These are phyloP conservation scores for Nemapogon koenigi DNA, from an alignment of 2,888 invertebrate genomes.

Conservation along the genomic window DNA sequence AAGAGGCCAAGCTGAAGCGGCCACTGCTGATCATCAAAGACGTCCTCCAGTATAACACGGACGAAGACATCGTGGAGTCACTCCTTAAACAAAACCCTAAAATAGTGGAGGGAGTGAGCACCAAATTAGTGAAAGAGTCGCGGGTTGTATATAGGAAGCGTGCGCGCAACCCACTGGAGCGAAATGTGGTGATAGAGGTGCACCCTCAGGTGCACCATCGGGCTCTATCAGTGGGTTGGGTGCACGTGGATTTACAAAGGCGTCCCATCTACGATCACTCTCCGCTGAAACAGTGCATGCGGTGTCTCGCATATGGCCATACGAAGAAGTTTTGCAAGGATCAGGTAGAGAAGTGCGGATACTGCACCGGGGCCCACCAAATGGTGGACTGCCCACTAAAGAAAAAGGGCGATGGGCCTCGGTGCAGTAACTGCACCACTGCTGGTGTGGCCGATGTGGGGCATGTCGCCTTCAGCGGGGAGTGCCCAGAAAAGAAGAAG, in stretches of 20 bases:
- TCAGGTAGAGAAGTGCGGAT: conserved; percentile 6
- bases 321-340: conserved; percentile 8
- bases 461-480: conserved; percentile 14
- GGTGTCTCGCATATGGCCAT: conserved; percentile 12
- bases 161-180: too few relatives aligned
- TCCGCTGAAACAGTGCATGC: conserved; percentile 10
- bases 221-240: too few relatives aligned
- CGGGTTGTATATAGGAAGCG: too few relatives aligned
- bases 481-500: conserved; percentile 9
- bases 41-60: too few relatives aligned
- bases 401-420: background rate
- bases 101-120: too few relatives aligned
- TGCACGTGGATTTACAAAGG: conserved; percentile 3
- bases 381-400: conserved; percentile 8
- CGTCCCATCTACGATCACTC: conserved; percentile 7
- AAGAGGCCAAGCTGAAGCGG: too few relatives aligned
- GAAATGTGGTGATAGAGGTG: too few relatives aligned
- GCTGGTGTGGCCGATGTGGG: conserved; percentile 2
- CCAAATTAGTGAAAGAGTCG: too few relatives aligned
- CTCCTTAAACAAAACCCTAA: too few relatives aligned
- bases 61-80: too few relatives aligned
- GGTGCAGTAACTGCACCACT: conserved; percentile 12
- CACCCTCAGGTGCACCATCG: too few relatives aligned
- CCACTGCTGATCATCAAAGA: too few relatives aligned
- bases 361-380: conserved; percentile 12